Conservation (phyloP, 2,797 vertebrate genomes). For the Hippopotamyrus pictus region DNA sequence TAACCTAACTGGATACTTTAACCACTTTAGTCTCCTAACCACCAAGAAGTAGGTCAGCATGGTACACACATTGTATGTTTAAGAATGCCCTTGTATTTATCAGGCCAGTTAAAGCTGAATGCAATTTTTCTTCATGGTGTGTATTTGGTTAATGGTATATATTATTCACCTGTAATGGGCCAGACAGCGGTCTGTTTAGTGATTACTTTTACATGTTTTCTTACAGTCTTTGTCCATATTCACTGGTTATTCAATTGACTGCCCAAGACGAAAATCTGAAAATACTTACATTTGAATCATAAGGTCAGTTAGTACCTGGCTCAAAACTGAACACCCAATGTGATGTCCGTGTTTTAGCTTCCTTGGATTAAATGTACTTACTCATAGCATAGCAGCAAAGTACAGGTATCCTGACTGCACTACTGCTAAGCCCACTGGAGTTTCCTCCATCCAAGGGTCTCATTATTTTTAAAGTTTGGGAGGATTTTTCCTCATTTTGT, state of each 20-base stretch:
- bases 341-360: neutral
- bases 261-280: neutral
- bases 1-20: constrained; percentile 45
- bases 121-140: neutral
- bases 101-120: neutral
- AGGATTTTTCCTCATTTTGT: neutral
- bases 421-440: neutral
- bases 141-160: constrained; percentile 2
- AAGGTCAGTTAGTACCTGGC: neutral
- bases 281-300: neutral
- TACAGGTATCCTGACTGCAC: neutral
- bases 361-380: neutral
- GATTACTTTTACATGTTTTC: neutral
- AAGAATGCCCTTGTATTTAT: neutral
- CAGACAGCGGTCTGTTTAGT: neutral
- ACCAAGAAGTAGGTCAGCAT: constrained; percentile 1
- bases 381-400: neutral
- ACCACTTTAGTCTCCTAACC: neutral
- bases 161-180: constrained; percentile 10
- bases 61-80: neutral
- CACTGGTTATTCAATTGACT: neutral
- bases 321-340: neutral
- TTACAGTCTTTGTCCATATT: neutral
- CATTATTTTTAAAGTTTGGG: neutral
- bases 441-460: neutral